These are phyloP conservation scores for Elaphurus davidianus DNA, from an alignment of 2,113 vertebrate genomes.

Conservation along the genomic window DNA sequence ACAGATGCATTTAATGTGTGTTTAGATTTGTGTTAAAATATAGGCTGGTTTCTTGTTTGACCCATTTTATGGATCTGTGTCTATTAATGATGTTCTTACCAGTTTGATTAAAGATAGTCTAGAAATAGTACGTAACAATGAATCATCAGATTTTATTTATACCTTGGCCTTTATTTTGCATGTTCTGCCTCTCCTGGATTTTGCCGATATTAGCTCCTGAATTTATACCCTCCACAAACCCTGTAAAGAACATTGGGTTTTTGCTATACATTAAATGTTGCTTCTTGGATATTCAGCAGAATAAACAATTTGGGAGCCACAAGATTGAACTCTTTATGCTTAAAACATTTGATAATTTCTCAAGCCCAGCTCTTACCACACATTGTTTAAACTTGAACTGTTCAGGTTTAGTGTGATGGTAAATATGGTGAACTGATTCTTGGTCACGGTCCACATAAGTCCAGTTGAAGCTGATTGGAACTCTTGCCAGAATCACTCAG, in stretches of 20 bases:
- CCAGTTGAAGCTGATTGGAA: not conserved
- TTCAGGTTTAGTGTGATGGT: not conserved
- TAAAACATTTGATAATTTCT: not conserved
- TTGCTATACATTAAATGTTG: not conserved
- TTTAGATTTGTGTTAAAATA: not conserved
- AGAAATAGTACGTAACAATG: not conserved
- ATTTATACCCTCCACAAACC: not conserved
- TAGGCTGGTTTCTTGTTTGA: not conserved
- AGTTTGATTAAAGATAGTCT: not conserved
- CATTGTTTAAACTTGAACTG: not conserved
- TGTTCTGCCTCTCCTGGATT: not conserved
- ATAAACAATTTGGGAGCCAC: not conserved
- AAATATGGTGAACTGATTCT: not conserved
- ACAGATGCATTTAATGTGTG: not conserved
- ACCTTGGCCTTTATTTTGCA: not conserved
- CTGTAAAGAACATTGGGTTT: not conserved
- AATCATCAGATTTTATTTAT: not conserved
- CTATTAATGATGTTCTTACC: not conserved
- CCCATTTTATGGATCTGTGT: not conserved
- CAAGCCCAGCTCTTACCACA: not conserved
- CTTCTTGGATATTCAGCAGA: not conserved
- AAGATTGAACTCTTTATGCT: not conserved
- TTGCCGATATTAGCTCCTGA: not conserved
- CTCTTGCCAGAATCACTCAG: not conserved
- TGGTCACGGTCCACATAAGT: not conserved